phyloP scores from a whole-genome alignment of 2,113 vertebrate genomes.

The Vidua macroura region DNA sequence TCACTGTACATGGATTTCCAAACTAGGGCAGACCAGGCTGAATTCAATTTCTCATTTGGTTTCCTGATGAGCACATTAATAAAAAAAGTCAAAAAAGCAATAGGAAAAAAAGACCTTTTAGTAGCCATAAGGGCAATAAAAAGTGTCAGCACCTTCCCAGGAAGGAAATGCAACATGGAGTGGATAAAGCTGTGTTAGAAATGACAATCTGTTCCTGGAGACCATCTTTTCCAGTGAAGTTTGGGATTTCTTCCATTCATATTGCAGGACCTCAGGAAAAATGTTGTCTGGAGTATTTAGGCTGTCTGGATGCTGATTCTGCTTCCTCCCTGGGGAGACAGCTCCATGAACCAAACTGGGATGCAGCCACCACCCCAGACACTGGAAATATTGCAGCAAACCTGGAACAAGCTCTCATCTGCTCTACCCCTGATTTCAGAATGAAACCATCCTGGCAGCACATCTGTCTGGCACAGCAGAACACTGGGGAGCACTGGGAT shows the following conservation, averaged over 20 bases:
- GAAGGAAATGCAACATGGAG: neutral
- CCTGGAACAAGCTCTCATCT: neutral
- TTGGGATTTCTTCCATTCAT: neutral
- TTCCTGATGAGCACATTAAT: neutral
- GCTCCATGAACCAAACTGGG: neutral
- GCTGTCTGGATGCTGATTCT: neutral
- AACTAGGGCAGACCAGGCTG: neutral
- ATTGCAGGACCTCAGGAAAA: neutral
- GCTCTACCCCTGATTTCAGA: neutral
- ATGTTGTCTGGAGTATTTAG: neutral
- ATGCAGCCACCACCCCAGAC: neutral
- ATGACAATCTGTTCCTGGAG: neutral
- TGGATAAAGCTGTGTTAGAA: neutral
- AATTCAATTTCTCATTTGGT: neutral
- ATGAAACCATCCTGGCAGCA: neutral
- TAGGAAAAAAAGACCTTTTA: neutral
- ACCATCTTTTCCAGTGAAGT: neutral
- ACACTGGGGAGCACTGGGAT: neutral
- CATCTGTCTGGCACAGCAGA: neutral
- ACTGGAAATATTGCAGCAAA: neutral
- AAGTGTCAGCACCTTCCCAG: neutral
- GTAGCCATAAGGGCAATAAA: neutral
- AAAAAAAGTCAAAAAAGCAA: neutral
- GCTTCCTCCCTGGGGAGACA: neutral
- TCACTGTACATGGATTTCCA: neutral